These are phyloP conservation scores for Xyrauchen texanus DNA, from an alignment of 2,113 vertebrate genomes.

Conservation along the genomic window DNA sequence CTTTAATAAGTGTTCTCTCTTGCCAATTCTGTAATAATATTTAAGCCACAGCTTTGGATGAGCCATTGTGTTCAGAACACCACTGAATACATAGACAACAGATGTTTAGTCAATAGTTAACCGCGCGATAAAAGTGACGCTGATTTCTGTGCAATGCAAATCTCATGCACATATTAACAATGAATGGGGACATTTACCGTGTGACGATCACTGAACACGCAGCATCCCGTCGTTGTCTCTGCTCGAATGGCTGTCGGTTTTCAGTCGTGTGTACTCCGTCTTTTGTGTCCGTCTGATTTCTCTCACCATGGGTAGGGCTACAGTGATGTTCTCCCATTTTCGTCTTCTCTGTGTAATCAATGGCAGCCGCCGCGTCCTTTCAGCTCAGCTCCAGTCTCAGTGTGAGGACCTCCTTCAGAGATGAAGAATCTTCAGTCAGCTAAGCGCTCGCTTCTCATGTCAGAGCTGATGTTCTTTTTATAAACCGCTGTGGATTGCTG, in stretches of 20 bases:
- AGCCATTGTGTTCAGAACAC: no score
- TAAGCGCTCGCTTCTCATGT: background rate
- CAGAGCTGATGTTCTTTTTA: background rate
- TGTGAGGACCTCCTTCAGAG: constrained; percentile 65
- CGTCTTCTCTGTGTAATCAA: constrained; percentile 61
- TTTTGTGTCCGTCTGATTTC: background rate
- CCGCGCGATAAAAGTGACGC: background rate
- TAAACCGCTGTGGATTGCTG: no score
- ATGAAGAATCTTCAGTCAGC: constrained; percentile 41
- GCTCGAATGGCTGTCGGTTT: constrained; percentile 41
- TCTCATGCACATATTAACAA: constrained; percentile 28
- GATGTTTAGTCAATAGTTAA: constrained; percentile 13
- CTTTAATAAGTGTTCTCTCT: background rate
- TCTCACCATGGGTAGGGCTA: background rate
- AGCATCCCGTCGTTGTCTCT: background rate
- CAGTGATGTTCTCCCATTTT: constrained; percentile 60
- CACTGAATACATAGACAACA: no score
- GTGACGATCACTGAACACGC: constrained; percentile 42
- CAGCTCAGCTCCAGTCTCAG: constrained; percentile 57
- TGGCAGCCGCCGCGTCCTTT: constrained; percentile 66
- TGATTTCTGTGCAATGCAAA: no score
- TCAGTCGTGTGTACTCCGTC: background rate
- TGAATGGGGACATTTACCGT: constrained; percentile 56
- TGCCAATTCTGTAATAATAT: background rate
- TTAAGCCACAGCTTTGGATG: no score